Conservation (phyloP, 2,113 vertebrate genomes). For the Pavo muticus region DNA sequence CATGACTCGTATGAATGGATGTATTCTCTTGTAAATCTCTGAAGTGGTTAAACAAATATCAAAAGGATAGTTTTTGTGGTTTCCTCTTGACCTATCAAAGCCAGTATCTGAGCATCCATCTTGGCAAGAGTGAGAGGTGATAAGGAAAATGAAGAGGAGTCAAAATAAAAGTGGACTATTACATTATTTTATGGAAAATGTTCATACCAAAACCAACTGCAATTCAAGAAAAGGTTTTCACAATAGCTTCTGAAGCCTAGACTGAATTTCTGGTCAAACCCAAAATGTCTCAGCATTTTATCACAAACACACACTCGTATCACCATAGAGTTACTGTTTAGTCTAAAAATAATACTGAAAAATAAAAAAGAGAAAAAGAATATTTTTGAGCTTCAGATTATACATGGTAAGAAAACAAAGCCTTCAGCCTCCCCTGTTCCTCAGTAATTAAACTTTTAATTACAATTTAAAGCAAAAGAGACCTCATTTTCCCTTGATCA, state of each 20-base stretch:
- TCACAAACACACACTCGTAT: background rate
- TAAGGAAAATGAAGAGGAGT: background rate
- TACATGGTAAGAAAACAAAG: background rate
- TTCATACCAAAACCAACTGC: background rate
- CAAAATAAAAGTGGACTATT: background rate
- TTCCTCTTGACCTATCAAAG: background rate
- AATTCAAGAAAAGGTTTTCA: background rate
- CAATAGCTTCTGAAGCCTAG: background rate
- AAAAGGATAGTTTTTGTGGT: background rate
- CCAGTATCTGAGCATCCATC: background rate
- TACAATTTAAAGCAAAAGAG: background rate
- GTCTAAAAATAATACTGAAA: background rate
- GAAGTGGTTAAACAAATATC: background rate
- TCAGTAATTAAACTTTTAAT: background rate
- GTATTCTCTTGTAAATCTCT: background rate
- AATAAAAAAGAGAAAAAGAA: background rate
- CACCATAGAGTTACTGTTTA: background rate
- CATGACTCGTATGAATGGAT: background rate
- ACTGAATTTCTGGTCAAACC: background rate
- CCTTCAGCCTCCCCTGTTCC: background rate
- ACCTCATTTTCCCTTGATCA: background rate
- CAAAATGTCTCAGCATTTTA: background rate
- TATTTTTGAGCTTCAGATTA: background rate
- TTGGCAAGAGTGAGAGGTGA: background rate
- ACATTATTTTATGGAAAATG: background rate